These are phyloP conservation scores for Xylota segnis DNA, from an alignment of 2,888 invertebrate genomes.

Conservation along the genomic window DNA sequence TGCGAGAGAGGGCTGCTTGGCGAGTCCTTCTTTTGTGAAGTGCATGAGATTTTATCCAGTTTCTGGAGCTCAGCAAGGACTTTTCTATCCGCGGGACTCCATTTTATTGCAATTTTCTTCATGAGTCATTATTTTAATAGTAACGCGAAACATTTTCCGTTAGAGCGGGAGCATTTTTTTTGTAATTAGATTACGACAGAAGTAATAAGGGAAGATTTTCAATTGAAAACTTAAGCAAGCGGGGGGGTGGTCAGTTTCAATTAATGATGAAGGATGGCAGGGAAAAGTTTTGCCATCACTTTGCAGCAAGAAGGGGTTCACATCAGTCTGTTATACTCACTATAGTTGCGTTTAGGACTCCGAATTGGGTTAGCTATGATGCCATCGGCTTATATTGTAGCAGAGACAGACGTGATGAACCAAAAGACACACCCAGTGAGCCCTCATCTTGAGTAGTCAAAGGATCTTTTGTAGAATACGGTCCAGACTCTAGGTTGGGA, in stretches of 20 bases:
- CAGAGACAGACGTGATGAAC: too few species aligned
- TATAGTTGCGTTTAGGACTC: too few species aligned
- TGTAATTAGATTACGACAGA: conserved; percentile 44
- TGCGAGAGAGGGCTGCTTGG: conserved; percentile 23
- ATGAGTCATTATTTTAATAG: conserved; percentile 56
- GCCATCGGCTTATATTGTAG: too few species aligned
- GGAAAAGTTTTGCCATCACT: too few species aligned
- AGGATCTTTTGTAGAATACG: too few species aligned
- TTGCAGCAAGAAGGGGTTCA: too few species aligned
- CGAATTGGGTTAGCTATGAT: too few species aligned
- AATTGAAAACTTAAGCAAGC: conserved; percentile 11
- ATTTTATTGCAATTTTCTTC: conserved; percentile 34
- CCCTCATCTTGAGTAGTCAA: too few species aligned
- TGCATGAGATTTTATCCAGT: conserved; percentile 23
- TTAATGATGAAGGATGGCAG: conserved; percentile 11
- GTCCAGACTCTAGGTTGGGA: too few species aligned
- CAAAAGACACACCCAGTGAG: too few species aligned
- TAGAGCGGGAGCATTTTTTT: conserved; percentile 25
- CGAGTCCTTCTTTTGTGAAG: conserved; percentile 24
- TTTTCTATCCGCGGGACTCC: conserved; percentile 3
- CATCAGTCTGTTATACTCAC: too few species aligned
- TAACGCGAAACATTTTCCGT: conserved; percentile 47
- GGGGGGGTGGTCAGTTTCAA: conserved; percentile 38
- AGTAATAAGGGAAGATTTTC: background rate
- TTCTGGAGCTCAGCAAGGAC: conserved; percentile 26